These are phyloP conservation scores for Drosophila burlai DNA, from an alignment of 1,140 invertebrate species.

Conservation along the genomic window DNA sequence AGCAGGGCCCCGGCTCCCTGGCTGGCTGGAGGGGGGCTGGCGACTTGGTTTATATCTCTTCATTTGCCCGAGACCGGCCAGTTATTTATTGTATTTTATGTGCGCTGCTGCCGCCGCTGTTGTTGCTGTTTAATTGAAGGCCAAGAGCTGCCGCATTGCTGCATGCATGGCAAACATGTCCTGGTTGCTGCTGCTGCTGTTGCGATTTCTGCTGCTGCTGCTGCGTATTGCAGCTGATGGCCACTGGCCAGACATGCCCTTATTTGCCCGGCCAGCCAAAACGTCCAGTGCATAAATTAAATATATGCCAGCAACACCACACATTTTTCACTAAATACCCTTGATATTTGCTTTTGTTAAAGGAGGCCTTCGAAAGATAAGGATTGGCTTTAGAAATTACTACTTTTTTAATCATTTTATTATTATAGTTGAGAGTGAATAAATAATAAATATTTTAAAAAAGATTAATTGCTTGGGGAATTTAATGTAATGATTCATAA, in stretches of 20 bases:
- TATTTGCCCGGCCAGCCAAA: slow-evolving; percentile 74
- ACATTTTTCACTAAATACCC: slow-evolving; percentile 67
- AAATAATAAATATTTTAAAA: not conserved
- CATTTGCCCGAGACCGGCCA: slow-evolving; percentile 70
- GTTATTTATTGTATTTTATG: slow-evolving; percentile 82
- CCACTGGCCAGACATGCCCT: slow-evolving; percentile 80
- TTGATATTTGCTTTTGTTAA: slow-evolving; percentile 43
- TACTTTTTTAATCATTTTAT: not conserved
- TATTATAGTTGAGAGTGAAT: not conserved
- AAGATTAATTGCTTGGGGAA: too few species aligned
- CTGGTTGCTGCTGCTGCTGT: slow-evolving; percentile 56
- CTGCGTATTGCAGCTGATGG: slow-evolving; percentile 65
- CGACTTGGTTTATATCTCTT: slow-evolving; percentile 80
- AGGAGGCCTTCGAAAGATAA: not conserved
- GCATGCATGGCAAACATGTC: slow-evolving; percentile 82
- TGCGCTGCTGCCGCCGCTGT: slow-evolving; percentile 29
- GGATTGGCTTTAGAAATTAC: not conserved
- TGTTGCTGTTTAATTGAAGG: slow-evolving; percentile 79
- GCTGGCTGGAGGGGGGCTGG: slow-evolving; percentile 16
- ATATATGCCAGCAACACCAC: slow-evolving; percentile 38
- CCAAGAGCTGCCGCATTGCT: slow-evolving; percentile 81
- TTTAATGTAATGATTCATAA: too few species aligned
- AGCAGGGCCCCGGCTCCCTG: slow-evolving; percentile 11
- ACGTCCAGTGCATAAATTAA: slow-evolving; percentile 77
- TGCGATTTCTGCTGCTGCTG: slow-evolving; percentile 12